Percentiles rank a stretch among this genome's conserved stretches.
Evolutionary conservation across 2,797 vertebrate species (phyloP).

Genomic region (Squalus acanthias): DNA sequence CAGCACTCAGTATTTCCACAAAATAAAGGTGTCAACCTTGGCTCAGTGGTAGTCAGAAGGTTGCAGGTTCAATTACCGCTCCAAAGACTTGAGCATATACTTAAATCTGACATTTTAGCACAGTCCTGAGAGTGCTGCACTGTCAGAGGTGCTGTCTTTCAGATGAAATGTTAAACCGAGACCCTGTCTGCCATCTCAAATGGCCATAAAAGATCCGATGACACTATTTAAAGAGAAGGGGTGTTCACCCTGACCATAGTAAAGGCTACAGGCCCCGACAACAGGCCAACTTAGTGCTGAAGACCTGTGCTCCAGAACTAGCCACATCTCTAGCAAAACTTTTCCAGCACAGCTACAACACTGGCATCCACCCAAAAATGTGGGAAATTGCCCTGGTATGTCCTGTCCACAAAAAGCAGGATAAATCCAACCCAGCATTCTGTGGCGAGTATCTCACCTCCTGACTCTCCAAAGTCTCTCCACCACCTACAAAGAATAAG

Average conservation of each 20-base stretch:
- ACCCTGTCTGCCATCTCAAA: background rate
- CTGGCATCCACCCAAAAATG: too few species aligned
- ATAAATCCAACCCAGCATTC: background rate
- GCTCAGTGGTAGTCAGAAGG: background rate
- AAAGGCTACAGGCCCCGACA: background rate
- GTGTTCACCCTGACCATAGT: background rate
- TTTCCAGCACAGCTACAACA: too few species aligned
- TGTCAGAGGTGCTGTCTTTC: background rate
- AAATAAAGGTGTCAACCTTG: background rate
- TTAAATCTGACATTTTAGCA: background rate
- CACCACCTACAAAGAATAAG: background rate
- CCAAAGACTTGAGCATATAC: background rate
- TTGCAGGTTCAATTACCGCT: background rate
- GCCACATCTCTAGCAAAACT: too few species aligned
- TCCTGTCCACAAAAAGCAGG: too few species aligned
- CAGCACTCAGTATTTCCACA: background rate
- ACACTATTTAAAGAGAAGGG: background rate
- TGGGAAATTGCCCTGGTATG: too few species aligned
- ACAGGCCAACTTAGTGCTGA: too few species aligned
- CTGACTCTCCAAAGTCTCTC: background rate
- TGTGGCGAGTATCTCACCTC: background rate
- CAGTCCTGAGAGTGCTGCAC: background rate
- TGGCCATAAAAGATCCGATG: background rate
- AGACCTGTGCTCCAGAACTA: too few species aligned
- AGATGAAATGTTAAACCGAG: background rate